Percentiles rank a stretch among this genome's conserved stretches.
phyloP scores from a whole-genome alignment of 1,140 invertebrate species.

The Tribolium madens region DNA sequence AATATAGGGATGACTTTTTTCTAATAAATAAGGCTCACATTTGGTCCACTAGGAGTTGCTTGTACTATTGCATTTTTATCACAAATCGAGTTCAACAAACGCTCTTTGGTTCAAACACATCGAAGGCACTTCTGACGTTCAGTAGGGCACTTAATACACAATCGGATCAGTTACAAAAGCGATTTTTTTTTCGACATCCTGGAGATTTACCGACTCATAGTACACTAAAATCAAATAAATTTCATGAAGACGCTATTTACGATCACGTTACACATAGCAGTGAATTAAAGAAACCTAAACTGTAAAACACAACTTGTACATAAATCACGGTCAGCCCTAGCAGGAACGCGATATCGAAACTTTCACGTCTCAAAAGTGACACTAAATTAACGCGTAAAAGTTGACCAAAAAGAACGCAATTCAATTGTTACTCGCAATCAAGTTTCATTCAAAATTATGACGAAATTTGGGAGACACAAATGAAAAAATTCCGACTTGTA shows the following conservation, averaged over 20 bases:
- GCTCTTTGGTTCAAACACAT: conserved; percentile 35
- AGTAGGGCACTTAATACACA: conserved; percentile 11
- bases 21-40: conserved; percentile 42
- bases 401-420: not conserved
- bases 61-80: conserved; percentile 26
- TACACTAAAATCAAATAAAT: conserved; percentile 28
- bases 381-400: not conserved
- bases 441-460: no score
- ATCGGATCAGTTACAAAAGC: not conserved
- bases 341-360: conserved; percentile 28
- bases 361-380: conserved; percentile 2
- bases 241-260: conserved; percentile 5
- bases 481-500: not conserved
- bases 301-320: not conserved
- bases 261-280: conserved; percentile 20
- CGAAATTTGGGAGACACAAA: not conserved
- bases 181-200: not conserved
- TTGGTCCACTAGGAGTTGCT: conserved; percentile 42
- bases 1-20: conserved; percentile 19
- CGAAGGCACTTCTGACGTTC: conserved; percentile 8
- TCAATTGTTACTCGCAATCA: not conserved
- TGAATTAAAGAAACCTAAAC: conserved; percentile 37
- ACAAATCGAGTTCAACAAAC: conserved; percentile 16
- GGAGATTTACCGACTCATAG: conserved; percentile 1
- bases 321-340: conserved; percentile 29